Evolutionary conservation across 2,888 invertebrate species (phyloP).

Genomic region (Nudaria mundana): DNA sequence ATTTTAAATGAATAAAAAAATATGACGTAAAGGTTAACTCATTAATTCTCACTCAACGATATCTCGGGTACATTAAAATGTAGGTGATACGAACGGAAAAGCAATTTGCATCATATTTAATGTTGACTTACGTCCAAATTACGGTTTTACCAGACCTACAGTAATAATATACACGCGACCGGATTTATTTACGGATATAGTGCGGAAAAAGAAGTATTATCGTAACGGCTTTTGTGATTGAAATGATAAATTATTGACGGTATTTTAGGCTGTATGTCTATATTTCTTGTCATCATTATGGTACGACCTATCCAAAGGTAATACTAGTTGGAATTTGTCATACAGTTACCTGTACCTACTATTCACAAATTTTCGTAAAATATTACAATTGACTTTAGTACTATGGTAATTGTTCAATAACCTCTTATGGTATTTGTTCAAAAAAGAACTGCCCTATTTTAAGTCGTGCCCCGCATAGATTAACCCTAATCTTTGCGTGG

Average conservation of each 20-base stretch:
- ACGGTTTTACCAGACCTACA: conserved; percentile 34
- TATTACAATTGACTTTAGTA: no score
- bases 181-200: conserved; percentile 43
- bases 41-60: conserved; percentile 9
- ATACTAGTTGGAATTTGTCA: no score
- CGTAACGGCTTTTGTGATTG: conserved; percentile 44
- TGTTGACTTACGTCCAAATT: conserved; percentile 60
- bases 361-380: no score
- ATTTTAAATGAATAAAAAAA: no score
- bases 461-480: no score
- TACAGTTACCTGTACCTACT: no score
- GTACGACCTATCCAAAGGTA: no score
- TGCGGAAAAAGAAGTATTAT: conserved; percentile 33
- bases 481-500: no score
- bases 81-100: conserved; percentile 14
- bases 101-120: conserved; percentile 67
- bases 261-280: conserved; percentile 23
- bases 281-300: no score
- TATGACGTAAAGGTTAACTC: conserved; percentile 14
- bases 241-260: conserved; percentile 38
- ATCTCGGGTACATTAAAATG: conserved; percentile 29
- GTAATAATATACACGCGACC: conserved; percentile 36
- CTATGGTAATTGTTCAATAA: no score
- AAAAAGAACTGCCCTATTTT: no score
- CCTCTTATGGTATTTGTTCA: no score